Base-by-base conservation (phyloP, 1,140 invertebrate genomes). In the Drosophila aff. region DNA sequence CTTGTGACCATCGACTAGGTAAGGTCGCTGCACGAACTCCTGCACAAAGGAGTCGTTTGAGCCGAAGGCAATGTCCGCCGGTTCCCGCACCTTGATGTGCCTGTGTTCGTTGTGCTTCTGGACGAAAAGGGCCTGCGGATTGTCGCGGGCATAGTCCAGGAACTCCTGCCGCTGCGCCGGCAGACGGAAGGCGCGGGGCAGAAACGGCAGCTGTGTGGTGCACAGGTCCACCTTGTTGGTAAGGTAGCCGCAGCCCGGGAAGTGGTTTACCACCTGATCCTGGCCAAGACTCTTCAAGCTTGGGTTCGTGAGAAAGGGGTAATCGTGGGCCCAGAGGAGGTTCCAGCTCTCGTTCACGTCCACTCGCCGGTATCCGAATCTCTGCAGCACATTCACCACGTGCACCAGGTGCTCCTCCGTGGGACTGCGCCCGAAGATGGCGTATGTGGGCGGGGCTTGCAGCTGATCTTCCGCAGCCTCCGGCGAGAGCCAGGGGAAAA, bases 171-270 rank as follows among this genome's bases (percentile, higher is more conserved):
- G 96, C 53, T 98, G 95, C 58, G 95, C 93, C 0, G 98, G 98
- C 57, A 99, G 94, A 92, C 96, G 96, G 92, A 99, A 99, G 0
- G 98, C 97, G 79, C 94, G 94, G 0, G 98, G 98, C 66, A 99
- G 96, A 81, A 96, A 96, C 43, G 95, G 94, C 11, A 97, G 94
- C 11, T 95, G 87, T 0, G 96, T 96, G 2, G 96, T 97, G 0
- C 98, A 97, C 38, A 99, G 94, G 91, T 97, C 97, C 9, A 98
- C 97, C 94, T 99, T 99, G 84, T 98, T 99, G 1, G 98, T 99
- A 49, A 99, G 96, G 82, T 96, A 99, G 1, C 98, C 98, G 61
- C 97, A 97, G 0, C 98, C 98, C 4, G 98, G 98, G 90, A 99
- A 97, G 93, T 99, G 98, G 92, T 99, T 99, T 0, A 99, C 96